Percentiles rank a stretch among this genome's conserved stretches.
phyloP scores from a whole-genome alignment of 2,888 invertebrate genomes.

The Sisyra terminalis region DNA sequence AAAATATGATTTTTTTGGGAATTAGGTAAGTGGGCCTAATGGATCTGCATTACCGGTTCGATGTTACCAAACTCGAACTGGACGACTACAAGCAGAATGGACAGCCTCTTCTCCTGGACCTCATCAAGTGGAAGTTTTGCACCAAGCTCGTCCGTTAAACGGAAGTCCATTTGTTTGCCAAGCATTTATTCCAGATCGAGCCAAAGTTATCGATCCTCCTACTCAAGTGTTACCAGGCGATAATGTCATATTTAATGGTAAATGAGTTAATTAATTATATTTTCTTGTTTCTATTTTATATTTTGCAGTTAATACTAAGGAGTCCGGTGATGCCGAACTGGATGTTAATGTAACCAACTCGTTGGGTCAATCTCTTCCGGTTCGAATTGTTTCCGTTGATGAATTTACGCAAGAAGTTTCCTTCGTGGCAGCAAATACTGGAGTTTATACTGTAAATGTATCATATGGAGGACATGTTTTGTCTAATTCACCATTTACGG shows the following conservation, averaged over 20 bases:
- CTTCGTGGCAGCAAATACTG: slow-evolving; percentile 72
- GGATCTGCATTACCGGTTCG: slow-evolving; percentile 32
- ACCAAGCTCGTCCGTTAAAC: slow-evolving; percentile 73
- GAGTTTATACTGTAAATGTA: slow-evolving; percentile 47
- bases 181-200: slow-evolving; percentile 74
- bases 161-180: slow-evolving; percentile 92
- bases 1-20: background rate
- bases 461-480: slow-evolving; percentile 49
- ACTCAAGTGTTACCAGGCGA: slow-evolving; percentile 68
- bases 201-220: slow-evolving; percentile 59
- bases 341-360: slow-evolving; percentile 81
- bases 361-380: slow-evolving; percentile 64
- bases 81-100: slow-evolving; percentile 88
- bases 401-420: slow-evolving; percentile 58
- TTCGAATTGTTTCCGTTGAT: slow-evolving; percentile 55
- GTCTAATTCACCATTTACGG: slow-evolving; percentile 34
- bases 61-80: slow-evolving; percentile 93
- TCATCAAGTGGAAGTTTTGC: slow-evolving; percentile 61
- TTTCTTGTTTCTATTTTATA: slow-evolving; percentile 5
- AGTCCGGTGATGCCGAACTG: slow-evolving; percentile 70
- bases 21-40: slow-evolving; percentile 23
- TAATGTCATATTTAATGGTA: slow-evolving; percentile 65
- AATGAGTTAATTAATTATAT: slow-evolving; percentile 16
- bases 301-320: slow-evolving; percentile 54
- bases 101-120: slow-evolving; percentile 62